Conservation (phyloP, 1,140 invertebrate genomes). For the Spodoptera litura region DNA sequence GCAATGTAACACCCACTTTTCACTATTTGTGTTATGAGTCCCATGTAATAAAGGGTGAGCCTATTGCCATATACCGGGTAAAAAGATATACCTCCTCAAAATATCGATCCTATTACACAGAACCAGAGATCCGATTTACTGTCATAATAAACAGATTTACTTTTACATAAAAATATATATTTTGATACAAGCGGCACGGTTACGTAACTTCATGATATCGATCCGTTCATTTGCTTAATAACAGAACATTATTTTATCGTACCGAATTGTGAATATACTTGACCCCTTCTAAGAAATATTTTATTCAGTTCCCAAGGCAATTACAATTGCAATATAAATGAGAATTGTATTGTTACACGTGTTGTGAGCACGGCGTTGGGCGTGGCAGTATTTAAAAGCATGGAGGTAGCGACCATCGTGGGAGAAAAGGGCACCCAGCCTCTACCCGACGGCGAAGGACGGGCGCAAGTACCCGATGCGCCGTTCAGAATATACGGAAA, state of each 20-base stretch:
- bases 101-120: too few species aligned
- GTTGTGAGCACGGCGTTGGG: slow-evolving; percentile 9
- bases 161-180: background rate
- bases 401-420: slow-evolving; percentile 10
- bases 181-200: too few species aligned
- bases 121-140: background rate
- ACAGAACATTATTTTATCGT: background rate
- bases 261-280: background rate
- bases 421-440: slow-evolving; percentile 23
- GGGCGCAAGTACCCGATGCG: background rate
- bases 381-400: slow-evolving; percentile 16
- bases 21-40: too few species aligned
- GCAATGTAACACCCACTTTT: too few species aligned
- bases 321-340: slow-evolving; percentile 19
- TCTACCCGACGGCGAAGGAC: slow-evolving; percentile 2
- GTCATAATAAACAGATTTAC: background rate
- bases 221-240: background rate
- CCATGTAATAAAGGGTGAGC: too few species aligned
- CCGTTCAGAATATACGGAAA: slow-evolving; percentile 7
- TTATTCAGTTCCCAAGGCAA: slow-evolving; percentile 11
- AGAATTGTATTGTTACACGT: slow-evolving; percentile 1
- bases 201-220: background rate
- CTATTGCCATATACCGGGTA: too few species aligned
- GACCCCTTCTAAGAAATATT: slow-evolving; percentile 4
- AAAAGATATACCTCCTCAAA: too few species aligned